These are phyloP conservation scores for Eupithecia exiguata DNA, from an alignment of 2,888 invertebrate genomes.

Conservation along the genomic window DNA sequence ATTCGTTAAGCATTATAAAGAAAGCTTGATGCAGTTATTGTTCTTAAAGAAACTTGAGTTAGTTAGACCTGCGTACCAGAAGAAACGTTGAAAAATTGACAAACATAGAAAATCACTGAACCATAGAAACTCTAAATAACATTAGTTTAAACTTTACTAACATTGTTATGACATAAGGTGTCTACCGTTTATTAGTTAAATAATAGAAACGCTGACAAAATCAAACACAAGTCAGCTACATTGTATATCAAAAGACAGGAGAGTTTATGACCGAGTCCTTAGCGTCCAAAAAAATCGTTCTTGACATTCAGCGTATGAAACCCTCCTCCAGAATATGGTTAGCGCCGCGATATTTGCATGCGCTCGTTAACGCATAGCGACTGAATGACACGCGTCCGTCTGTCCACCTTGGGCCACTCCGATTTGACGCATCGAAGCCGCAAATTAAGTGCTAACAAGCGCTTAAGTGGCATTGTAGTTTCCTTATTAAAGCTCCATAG, in stretches of 20 bases:
- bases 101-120: no score
- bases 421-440: conserved; percentile 32
- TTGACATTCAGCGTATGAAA: conserved; percentile 49
- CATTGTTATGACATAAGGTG: no score
- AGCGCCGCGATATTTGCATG: conserved; percentile 78
- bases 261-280: neutral
- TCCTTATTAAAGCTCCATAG: conserved; percentile 22
- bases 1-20: neutral
- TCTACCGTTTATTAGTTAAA: neutral
- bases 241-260: neutral
- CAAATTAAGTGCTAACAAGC: conserved; percentile 39
- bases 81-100: neutral
- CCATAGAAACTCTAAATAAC: no score
- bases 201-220: neutral
- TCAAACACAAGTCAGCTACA: neutral
- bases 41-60: neutral
- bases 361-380: conserved; percentile 80
- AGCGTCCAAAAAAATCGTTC: neutral
- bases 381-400: conserved; percentile 78
- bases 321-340: conserved; percentile 70
- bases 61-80: neutral
- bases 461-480: conserved; percentile 29
- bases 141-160: no score
- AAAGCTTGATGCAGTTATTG: no score
- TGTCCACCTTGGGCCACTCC: conserved; percentile 53